phyloP scores from a whole-genome alignment of 2,888 invertebrate genomes.

The Tryphoninae sp. region DNA sequence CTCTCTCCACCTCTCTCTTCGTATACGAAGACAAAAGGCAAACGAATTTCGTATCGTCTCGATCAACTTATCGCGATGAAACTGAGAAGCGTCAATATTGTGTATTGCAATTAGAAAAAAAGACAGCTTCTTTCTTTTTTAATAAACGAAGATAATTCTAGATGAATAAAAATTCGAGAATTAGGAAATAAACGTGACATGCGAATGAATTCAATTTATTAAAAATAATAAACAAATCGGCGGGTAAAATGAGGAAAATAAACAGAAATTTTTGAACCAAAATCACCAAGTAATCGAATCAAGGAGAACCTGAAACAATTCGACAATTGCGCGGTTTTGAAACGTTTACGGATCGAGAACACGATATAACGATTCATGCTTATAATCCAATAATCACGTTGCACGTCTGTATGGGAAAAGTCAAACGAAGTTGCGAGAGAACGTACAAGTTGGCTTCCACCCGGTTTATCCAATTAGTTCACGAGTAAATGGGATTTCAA shows the following conservation, averaged over 20 bases:
- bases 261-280: constrained; percentile 21
- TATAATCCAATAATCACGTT: constrained; percentile 47
- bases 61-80: constrained; percentile 1
- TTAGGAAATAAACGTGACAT: constrained; percentile 15
- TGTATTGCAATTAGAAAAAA: not conserved
- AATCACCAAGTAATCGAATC: constrained; percentile 43
- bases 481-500: constrained; percentile 42
- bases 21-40: constrained; percentile 14
- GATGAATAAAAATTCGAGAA: too few relatives aligned
- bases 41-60: not conserved
- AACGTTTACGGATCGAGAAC: constrained; percentile 21
- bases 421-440: constrained; percentile 3
- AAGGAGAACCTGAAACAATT: not conserved
- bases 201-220: constrained; percentile 35
- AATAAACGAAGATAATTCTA: too few relatives aligned
- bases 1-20: not conserved
- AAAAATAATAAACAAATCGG: not conserved
- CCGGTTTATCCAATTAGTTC: constrained; percentile 62
- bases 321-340: constrained; percentile 5
- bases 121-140: too few relatives aligned
- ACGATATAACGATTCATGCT: not conserved
- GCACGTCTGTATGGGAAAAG: constrained; percentile 47
- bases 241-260: not conserved
- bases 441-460: constrained; percentile 46
- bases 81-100: not conserved